Evolutionary conservation across 35 echinoderm and acorn worm species (phyloP).

Genomic region (Holothuria glaberrima): DNA sequence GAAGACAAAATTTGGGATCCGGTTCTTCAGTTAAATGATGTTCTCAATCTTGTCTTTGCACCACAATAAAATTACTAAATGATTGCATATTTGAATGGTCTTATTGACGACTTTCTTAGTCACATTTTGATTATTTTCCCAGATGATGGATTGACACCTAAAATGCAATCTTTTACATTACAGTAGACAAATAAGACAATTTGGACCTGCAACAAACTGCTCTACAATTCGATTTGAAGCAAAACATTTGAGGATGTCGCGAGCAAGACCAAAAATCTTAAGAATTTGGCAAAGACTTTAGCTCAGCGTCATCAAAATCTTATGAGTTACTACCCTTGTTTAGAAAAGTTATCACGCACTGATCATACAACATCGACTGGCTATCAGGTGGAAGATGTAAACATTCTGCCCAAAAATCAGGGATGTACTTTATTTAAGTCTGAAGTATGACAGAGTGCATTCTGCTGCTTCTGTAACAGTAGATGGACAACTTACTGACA

Average conservation of each 20-base stretch:
- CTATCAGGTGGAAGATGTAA: neutral
- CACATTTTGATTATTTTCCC: neutral
- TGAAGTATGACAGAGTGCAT: neutral
- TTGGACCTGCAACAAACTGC: slow-evolving; percentile 27
- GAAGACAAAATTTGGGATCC: neutral
- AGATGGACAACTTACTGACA: neutral
- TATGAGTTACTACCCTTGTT: neutral
- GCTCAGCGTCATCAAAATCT: slow-evolving; percentile 33
- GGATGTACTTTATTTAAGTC: neutral
- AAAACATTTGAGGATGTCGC: slow-evolving; percentile 35
- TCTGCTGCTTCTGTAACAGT: slow-evolving; percentile 3
- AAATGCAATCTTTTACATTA: slow-evolving; percentile 21
- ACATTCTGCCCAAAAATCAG: neutral
- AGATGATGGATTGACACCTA: slow-evolving; percentile 4
- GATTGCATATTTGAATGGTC: neutral
- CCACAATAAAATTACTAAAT: neutral
- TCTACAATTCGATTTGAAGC: slow-evolving; percentile 28
- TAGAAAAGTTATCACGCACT: neutral
- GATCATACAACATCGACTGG: neutral
- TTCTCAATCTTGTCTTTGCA: slow-evolving; percentile 3
- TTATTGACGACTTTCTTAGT: slow-evolving; percentile 4
- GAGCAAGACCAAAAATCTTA: slow-evolving; percentile 20
- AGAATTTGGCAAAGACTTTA: neutral
- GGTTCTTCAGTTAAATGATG: neutral
- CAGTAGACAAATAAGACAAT: neutral